These are phyloP conservation scores for Bimastos eiseni DNA, from an alignment of 2,888 invertebrate species.

Conservation along the genomic window DNA sequence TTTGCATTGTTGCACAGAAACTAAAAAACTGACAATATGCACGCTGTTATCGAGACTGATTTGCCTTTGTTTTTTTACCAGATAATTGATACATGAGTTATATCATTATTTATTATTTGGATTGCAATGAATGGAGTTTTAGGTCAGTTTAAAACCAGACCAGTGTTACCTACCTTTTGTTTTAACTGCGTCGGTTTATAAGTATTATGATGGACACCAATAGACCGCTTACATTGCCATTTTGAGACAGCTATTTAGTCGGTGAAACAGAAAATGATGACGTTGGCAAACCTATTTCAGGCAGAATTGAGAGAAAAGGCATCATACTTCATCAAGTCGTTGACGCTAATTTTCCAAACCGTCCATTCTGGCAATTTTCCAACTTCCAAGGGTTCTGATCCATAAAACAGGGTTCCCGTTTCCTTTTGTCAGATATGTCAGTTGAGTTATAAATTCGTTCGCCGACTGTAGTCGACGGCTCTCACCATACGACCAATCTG, in stretches of 20 bases:
- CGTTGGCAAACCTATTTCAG: not conserved
- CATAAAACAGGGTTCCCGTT: not conserved
- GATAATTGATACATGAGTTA: too few relatives aligned
- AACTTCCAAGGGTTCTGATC: not conserved
- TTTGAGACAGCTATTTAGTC: not conserved
- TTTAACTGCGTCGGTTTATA: not conserved
- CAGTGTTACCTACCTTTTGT: too few relatives aligned
- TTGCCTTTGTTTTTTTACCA: too few relatives aligned
- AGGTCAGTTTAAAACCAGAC: too few relatives aligned
- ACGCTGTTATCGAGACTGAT: too few relatives aligned
- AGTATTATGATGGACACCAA: too few relatives aligned
- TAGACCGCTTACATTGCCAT: not conserved
- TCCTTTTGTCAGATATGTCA: not conserved
- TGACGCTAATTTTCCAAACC: not conserved
- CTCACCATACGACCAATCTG: not conserved
- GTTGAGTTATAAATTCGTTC: not conserved
- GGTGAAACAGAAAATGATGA: not conserved
- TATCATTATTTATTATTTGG: too few relatives aligned
- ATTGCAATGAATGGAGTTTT: too few relatives aligned
- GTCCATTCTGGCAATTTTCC: slow-evolving; percentile 6
- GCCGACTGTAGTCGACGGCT: not conserved
- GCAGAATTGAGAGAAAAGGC: not conserved
- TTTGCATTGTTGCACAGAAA: too few relatives aligned
- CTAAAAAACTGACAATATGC: too few relatives aligned
- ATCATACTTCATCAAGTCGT: not conserved